Base-by-base conservation (phyloP, 92 coral and sea anemone genomes). In the Anthopleura xanthogrammica region DNA sequence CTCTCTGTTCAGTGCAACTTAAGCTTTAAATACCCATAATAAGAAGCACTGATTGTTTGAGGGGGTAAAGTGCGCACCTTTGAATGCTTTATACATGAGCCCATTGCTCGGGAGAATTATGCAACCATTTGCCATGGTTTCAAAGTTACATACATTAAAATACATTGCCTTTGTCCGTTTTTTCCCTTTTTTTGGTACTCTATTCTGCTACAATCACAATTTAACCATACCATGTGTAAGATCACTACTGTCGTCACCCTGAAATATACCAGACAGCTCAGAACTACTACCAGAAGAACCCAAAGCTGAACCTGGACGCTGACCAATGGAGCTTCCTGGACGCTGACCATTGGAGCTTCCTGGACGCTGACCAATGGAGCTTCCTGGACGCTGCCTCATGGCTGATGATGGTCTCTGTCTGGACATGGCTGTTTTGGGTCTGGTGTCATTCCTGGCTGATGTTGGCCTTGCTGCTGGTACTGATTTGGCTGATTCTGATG, bases 191-290 rank as follows among this genome's bases (percentile, higher is more conserved):
- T 29, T 29, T 29, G 36, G 36, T 29, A 29, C 36, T 29, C 36
- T 29, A 29, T 29, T 29, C 36, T 0, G 36, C 16, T 16, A 57
- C 10, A 16, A 14, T 57, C 3, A 9, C 17, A 64, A 64, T 19
- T n/a, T 20, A 64, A 36, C 5, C 87, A 81, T 81, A 95, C 98
- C 98, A 75, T 95, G 92, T 40, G 98, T 95, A 46, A 95, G 85
- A 77, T 95, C 98, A 86, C 98, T 95, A 80, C 97, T 95, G 82
- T 95, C 98, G 86, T 95, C 97, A 41, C 88, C 90, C 64, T 87
- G 92, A 77, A 89, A 90, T 64, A 84, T 86, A 12, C 92, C 90
- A 83, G 89, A 50, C 41, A 91, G 80, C 42, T 95, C 98, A 46
- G 83, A 82, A 4, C 72, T 75, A 22, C 87, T 81, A 41, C 78